Base-by-base conservation (phyloP, 2,888 invertebrate species). In the Litoditis marina region DNA sequence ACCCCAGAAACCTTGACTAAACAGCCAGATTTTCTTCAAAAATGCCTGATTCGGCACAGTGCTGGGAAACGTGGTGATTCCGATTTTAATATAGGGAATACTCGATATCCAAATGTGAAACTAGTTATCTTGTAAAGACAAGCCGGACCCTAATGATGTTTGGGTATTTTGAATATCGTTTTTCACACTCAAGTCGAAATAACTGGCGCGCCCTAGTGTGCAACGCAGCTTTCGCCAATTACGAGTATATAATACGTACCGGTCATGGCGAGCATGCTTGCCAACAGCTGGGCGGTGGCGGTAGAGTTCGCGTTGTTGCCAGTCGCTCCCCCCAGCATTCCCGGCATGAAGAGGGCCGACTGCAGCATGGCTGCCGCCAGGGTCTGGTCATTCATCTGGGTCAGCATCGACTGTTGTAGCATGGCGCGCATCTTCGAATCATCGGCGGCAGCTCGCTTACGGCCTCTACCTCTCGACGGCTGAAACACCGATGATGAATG, bases 361-460 rank as follows among this genome's bases (percentile, higher is more conserved):
- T 65, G 63, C 4, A 69, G 11, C 61, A 73, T 59, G 5, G 57
- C 63, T 3, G 62, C 54, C 2, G 68, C 62, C n/a, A 62, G 31
- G 16, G 60, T 53, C 32, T 62, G 57, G 27, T 55, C 44, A n/a
- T 47, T 47, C 57, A 62, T 57, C 30, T 30, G 36, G 32, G 54
- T 55, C 57, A 80, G 53, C 56, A 79, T 52, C n/a, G 71, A 54
- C 55, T 81, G 80, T 39, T 81, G 81, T 69, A 80, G 71, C 13
- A 78, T 39, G 7, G 66, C 69, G n/a, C 39, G 7, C 39, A 39
- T 39, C 39, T 39, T 39, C n/a, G 39, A 13, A 39, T 39, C 39
- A 13, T 39, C 39, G 13, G 39, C 39, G n/a, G 11, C n/a, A 39
- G 39, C 39, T 39, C 39, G 11, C 39, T 39, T 39, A 39, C 39